A percentile compares a stretch with the other conserved stretches of the same genome.
phyloP scores from a whole-genome alignment of 2,888 invertebrate species.

The Iselma pallidipennis region DNA sequence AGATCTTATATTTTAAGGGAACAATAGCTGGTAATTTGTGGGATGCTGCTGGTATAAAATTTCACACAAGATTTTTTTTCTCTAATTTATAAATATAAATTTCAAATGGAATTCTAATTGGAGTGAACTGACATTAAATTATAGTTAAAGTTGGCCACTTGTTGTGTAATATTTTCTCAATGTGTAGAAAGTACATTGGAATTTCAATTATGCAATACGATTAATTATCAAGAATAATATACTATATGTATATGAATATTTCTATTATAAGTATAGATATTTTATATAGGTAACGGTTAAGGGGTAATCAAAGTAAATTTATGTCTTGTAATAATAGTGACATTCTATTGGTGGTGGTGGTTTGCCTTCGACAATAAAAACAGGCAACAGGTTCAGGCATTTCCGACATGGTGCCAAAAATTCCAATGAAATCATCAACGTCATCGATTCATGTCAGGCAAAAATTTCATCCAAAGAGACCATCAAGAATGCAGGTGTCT shows the following conservation, averaged over 20 bases:
- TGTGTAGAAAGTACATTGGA: conserved; percentile 28
- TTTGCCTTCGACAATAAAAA: not conserved
- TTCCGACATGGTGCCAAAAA: conserved; percentile 10
- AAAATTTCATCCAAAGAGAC: not conserved
- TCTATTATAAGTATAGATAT: conserved; percentile 10
- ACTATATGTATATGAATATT: too few species aligned
- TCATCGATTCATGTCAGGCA: not conserved
- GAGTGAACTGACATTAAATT: conserved; percentile 20
- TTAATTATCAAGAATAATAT: conserved; percentile 23
- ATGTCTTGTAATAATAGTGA: not conserved
- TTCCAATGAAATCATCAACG: not conserved
- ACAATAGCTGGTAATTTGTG: conserved; percentile 8
- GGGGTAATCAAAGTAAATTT: conserved; percentile 2
- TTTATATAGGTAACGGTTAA: conserved; percentile 7
- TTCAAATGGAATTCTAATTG: conserved; percentile 1
- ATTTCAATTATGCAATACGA: conserved; percentile 26
- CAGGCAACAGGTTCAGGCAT: conserved; percentile 1
- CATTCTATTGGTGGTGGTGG: not conserved
- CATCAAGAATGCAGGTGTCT: not conserved
- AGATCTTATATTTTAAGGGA: not conserved
- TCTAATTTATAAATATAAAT: not conserved
- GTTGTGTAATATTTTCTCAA: conserved; percentile 29
- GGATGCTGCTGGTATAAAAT: conserved; percentile 13
- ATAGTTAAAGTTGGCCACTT: conserved; percentile 25
- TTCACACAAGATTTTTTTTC: conserved; percentile 16